phyloP scores from a whole-genome alignment of 2,797 vertebrate genomes.

The Threskiornis aethiopicus region DNA sequence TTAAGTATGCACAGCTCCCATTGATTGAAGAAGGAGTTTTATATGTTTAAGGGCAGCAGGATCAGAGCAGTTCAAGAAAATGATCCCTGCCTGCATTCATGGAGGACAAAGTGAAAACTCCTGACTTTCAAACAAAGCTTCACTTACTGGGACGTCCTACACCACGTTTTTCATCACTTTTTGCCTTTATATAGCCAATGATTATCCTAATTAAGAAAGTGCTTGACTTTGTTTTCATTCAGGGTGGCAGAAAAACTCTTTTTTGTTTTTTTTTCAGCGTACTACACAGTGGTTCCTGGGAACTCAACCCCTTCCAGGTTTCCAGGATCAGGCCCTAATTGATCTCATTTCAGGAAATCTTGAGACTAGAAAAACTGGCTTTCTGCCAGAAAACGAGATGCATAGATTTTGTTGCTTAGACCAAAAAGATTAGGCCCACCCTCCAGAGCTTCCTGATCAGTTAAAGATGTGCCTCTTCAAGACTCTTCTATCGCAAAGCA shows the following conservation, averaged over 20 bases:
- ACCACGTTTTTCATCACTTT: neutral
- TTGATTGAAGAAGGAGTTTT: slow-evolving; percentile 14
- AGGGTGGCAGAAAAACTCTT: neutral
- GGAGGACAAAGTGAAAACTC: neutral
- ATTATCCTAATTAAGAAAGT: neutral
- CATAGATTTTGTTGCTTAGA: neutral
- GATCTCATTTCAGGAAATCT: neutral
- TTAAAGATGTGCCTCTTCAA: slow-evolving; percentile 29
- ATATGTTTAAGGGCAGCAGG: neutral
- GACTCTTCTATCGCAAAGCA: neutral
- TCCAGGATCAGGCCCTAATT: neutral
- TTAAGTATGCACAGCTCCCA: neutral
- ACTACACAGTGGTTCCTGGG: neutral
- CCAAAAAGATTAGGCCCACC: neutral
- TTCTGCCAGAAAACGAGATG: neutral
- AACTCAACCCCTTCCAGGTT: neutral
- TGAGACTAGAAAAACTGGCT: neutral
- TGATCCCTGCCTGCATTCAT: neutral
- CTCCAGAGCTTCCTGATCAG: slow-evolving; percentile 13
- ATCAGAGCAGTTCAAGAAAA: neutral
- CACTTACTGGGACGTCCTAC: neutral
- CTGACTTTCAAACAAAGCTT: neutral
- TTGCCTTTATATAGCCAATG: neutral
- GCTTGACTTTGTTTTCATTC: neutral
- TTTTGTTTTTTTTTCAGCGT: neutral